Percentiles rank a stretch among this genome's conserved stretches.
Evolutionary conservation across 2,888 invertebrate species (phyloP).

Genomic region (Cataglyphis rosenhaueri): DNA sequence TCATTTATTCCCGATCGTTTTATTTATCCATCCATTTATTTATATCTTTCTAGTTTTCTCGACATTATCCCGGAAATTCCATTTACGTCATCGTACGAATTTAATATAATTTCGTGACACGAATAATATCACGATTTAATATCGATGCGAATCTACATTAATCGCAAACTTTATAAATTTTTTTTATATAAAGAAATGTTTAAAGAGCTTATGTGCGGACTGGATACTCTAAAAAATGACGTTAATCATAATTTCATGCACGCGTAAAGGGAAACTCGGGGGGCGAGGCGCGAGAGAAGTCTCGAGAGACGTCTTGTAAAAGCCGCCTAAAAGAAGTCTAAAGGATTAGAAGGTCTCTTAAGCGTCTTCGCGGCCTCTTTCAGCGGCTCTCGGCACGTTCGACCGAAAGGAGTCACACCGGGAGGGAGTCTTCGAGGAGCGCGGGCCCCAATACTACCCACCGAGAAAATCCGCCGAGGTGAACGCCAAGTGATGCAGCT

Average conservation of each 20-base stretch:
- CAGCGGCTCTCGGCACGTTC: not conserved
- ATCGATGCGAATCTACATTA: not conserved
- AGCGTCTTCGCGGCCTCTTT: constrained; percentile 24
- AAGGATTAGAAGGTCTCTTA: constrained; percentile 18
- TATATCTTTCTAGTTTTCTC: not conserved
- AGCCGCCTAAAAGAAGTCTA: constrained; percentile 10
- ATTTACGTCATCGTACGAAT: constrained; percentile 1
- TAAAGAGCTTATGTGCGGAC: not conserved
- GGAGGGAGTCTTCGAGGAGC: not conserved
- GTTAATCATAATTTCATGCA: constrained; percentile 38
- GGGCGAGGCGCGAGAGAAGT: not conserved
- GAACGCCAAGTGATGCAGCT: constrained; percentile 84
- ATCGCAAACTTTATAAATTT: not conserved
- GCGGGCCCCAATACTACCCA: constrained; percentile 85
- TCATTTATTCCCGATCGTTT: not conserved
- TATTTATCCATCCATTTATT: not conserved
- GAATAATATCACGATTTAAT: not conserved
- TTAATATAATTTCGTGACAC: not conserved
- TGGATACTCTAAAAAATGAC: not conserved
- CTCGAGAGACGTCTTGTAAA: constrained; percentile 4
- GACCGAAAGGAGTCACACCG: constrained; percentile 5
- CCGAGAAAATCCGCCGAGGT: constrained; percentile 92
- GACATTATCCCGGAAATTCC: not conserved
- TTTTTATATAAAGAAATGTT: not conserved
- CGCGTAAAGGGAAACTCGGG: constrained; percentile 10